These are phyloP conservation scores for Scaptomyza tumidula DNA, from an alignment of 2,888 invertebrate genomes.

Conservation along the genomic window DNA sequence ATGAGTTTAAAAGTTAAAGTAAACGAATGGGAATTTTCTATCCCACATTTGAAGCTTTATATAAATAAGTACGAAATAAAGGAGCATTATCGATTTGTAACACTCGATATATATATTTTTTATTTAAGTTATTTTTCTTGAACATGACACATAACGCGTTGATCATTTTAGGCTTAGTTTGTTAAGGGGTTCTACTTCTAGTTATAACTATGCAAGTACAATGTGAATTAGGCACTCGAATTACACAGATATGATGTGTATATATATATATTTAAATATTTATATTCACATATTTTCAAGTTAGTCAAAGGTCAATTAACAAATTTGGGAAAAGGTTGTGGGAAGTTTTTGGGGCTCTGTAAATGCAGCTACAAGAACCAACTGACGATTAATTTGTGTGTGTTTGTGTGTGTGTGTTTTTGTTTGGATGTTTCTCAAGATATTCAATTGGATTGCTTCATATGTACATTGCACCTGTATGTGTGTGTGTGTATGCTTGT, in stretches of 20 bases:
- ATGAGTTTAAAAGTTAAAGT: not conserved
- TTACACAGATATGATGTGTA: conserved; percentile 10
- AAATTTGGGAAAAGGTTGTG: conserved; percentile 6
- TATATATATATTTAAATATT: not conserved
- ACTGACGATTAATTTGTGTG: conserved; percentile 6
- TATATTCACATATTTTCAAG: conserved; percentile 29
- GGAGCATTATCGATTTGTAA: conserved; percentile 11
- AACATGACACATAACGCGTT: conserved; percentile 61
- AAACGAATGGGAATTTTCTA: not conserved
- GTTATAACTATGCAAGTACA: conserved; percentile 61
- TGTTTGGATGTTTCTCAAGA: conserved; percentile 19
- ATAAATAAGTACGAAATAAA: not conserved
- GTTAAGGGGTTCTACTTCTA: conserved; percentile 57
- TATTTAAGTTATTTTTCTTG: conserved; percentile 44
- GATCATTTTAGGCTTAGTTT: conserved; percentile 58
- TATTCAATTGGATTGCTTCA: conserved; percentile 42
- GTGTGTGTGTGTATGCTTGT: conserved; percentile 21
- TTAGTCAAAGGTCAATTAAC: conserved; percentile 40
- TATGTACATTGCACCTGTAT: conserved; percentile 52
- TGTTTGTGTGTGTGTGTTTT: not conserved
- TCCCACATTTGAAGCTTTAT: too few species aligned
- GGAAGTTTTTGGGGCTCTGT: conserved; percentile 20
- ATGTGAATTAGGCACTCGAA: conserved; percentile 53
- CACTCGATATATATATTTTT: conserved; percentile 43
- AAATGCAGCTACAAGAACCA: conserved; percentile 38